Percentiles rank a stretch among this genome's conserved stretches.
These are phyloP conservation scores for Muntiacus reevesi DNA, from an alignment of 2,113 vertebrate genomes.

Conservation along the genomic window DNA sequence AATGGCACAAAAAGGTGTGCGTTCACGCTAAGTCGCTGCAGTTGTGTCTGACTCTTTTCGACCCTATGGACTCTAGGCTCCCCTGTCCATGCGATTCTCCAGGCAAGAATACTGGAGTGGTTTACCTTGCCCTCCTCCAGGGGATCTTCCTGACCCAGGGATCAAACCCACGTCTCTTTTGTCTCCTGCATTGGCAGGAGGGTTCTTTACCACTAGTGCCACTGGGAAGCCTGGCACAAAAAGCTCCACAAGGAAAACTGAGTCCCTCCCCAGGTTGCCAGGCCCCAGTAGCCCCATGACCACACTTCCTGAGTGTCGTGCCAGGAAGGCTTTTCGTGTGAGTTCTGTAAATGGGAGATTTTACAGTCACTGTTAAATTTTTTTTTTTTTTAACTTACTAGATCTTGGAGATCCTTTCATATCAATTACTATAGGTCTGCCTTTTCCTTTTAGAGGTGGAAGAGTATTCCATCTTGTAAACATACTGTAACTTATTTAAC, in stretches of 20 bases:
- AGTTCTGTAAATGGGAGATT: neutral
- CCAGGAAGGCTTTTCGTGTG: fast-evolving
- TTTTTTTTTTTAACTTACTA: neutral
- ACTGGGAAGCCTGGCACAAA: neutral
- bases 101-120: neutral
- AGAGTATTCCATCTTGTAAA: fast-evolving
- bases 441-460: neutral
- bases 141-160: neutral
- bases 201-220: neutral
- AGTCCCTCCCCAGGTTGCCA: no score
- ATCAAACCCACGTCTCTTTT: fast-evolving
- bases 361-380: neutral
- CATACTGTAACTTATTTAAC: fast-evolving
- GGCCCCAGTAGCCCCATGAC: fast-evolving
- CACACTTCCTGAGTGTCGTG: fast-evolving
- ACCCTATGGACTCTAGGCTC: neutral
- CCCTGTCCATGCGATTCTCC: neutral
- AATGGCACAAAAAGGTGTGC: neutral
- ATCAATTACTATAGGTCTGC: fast-evolving
- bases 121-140: neutral
- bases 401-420: neutral
- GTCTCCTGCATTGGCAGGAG: neutral
- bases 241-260: fast-evolving
- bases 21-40: fast-evolving
- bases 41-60: neutral